Conservation (phyloP, 1,140 invertebrate genomes). For the Anastrepha obliqua region DNA sequence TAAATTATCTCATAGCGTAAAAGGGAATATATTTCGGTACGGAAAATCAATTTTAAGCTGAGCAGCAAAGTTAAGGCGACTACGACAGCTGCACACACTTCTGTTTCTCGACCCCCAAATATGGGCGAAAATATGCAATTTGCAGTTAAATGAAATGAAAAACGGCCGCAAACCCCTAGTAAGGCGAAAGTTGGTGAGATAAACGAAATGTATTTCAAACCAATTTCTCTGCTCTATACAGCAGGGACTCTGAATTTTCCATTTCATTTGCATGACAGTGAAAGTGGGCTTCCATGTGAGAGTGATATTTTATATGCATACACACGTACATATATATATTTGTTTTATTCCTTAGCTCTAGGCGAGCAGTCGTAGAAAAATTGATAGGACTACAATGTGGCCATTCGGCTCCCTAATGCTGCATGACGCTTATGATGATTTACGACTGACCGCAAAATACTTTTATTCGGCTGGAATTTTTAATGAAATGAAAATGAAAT, state of each 20-base stretch:
- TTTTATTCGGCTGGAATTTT: conserved; percentile 35
- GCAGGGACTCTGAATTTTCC: background rate
- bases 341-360: no score
- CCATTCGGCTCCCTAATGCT: background rate
- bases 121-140: conserved; percentile 10
- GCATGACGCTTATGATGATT: conserved; percentile 50
- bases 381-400: background rate
- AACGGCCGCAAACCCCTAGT: background rate
- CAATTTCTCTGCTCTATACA: background rate
- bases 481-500: conserved; percentile 35
- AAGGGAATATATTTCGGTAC: no score
- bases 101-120: no score
- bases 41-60: no score
- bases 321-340: background rate
- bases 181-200: background rate
- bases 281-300: background rate
- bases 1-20: no score
- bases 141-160: conserved; percentile 27
- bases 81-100: no score
- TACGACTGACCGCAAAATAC: conserved; percentile 35
- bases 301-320: conserved; percentile 15
- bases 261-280: conserved; percentile 51
- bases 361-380: conserved; percentile 19
- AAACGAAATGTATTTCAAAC: background rate
- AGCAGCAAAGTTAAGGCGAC: no score